Evolutionary conservation across 1,140 invertebrate genomes (phyloP).

Genomic region (Venturia canescens): DNA sequence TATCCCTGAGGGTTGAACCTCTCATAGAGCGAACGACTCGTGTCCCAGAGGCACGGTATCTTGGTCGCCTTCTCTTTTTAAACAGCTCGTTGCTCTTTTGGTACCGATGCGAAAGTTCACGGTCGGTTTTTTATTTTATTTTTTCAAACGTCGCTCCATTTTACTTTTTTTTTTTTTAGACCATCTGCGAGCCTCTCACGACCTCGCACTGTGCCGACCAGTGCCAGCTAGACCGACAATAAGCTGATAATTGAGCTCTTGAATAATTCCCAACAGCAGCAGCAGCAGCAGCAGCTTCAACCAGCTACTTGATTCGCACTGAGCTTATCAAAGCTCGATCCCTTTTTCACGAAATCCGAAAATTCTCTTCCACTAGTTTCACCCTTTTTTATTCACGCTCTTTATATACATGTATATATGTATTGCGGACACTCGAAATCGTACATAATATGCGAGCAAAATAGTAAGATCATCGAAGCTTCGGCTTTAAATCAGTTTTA

Average conservation of each 20-base stretch:
- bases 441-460: too few relatives aligned
- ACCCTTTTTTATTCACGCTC: not conserved
- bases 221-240: slow-evolving; percentile 69
- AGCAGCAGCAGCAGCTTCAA: not conserved
- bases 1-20: not conserved
- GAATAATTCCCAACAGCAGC: slow-evolving; percentile 65
- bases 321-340: slow-evolving; percentile 46
- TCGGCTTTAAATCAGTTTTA: too few relatives aligned
- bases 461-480: too few relatives aligned
- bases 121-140: slow-evolving; percentile 17
- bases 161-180: not conserved
- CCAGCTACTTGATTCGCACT: slow-evolving; percentile 64
- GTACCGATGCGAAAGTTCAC: slow-evolving; percentile 18
- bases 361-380: not conserved
- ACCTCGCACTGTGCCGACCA: slow-evolving; percentile 54
- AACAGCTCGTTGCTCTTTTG: slow-evolving; percentile 27
- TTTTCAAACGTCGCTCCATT: not conserved
- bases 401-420: not conserved
- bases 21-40: not conserved
- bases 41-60: slow-evolving; percentile 17
- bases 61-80: slow-evolving; percentile 24
- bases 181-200: slow-evolving; percentile 63
- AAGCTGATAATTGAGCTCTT: slow-evolving; percentile 74
- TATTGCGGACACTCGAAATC: too few relatives aligned
- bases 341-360: slow-evolving; percentile 33